These are phyloP conservation scores for Pseudolycoriella hygida DNA, from an alignment of 2,888 invertebrate species.

Conservation along the genomic window DNA sequence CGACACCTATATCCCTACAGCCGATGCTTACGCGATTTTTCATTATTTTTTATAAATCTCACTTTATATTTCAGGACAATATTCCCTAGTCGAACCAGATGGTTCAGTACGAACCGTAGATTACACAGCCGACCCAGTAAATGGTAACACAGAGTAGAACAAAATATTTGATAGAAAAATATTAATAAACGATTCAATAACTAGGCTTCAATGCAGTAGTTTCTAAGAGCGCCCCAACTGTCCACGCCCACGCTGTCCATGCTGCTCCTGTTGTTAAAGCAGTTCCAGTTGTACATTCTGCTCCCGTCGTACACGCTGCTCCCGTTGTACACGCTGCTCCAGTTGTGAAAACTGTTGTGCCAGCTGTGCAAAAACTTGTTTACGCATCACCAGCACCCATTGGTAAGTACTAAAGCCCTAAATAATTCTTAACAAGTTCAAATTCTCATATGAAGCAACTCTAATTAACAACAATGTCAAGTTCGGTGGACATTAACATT, in stretches of 20 bases:
- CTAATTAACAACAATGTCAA: no score
- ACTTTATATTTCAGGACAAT: constrained; percentile 24
- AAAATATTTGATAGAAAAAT: no score
- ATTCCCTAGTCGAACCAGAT: constrained; percentile 30
- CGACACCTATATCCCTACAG: no score
- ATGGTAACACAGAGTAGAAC: constrained; percentile 12
- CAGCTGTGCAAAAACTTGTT: constrained; percentile 8
- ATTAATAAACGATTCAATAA: no score
- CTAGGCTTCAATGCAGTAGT: constrained; percentile 28
- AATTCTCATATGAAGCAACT: no score
- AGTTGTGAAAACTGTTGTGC: constrained; percentile 12
- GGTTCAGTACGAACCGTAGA: constrained; percentile 31
- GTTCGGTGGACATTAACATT: no score
- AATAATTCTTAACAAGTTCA: no score
- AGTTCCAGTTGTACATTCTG: constrained; percentile 14
- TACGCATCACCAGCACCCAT: constrained; percentile 18
- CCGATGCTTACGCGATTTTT: no score
- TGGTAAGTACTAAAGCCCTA: constrained; percentile 17
- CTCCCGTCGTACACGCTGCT: neutral
- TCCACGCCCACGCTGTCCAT: constrained; percentile 19
- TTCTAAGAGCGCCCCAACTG: constrained; percentile 27
- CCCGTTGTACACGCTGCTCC: constrained; percentile 7
- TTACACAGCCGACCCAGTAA: constrained; percentile 25
- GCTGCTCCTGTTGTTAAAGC: constrained; percentile 12
- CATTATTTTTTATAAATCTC: neutral